These are phyloP conservation scores for Cyrtonyx montezumae DNA, from an alignment of 2,113 vertebrate species.

Conservation along the genomic window DNA sequence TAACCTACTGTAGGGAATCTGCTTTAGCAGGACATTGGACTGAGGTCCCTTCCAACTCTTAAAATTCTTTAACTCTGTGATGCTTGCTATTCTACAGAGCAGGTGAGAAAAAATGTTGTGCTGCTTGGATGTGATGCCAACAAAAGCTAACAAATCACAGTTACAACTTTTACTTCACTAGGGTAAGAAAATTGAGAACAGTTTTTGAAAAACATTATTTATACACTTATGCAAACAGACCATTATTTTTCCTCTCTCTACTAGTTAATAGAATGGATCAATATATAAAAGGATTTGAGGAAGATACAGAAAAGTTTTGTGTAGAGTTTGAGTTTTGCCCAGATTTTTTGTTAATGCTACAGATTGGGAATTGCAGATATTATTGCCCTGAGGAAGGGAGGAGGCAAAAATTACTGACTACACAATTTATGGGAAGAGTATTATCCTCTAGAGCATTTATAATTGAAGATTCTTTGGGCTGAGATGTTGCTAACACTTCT, in stretches of 20 bases:
- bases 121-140: constrained; percentile 31
- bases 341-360: not conserved
- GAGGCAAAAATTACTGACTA: not conserved
- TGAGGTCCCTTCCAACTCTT: no score
- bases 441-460: not conserved
- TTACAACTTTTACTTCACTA: constrained; percentile 3
- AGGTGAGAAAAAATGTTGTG: constrained; percentile 47
- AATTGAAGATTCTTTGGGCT: not conserved
- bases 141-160: constrained; percentile 47
- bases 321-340: not conserved
- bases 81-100: not conserved
- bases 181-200: not conserved
- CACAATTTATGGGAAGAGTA: not conserved
- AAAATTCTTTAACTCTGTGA: no score
- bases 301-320: not conserved
- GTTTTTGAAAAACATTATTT: not conserved
- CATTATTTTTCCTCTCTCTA: not conserved
- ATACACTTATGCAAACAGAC: not conserved
- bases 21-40: no score
- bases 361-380: not conserved
- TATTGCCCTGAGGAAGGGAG: not conserved
- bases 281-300: not conserved
- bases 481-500: not conserved
- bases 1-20: no score
- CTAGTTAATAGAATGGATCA: not conserved